A percentile compares a stretch with the other conserved stretches of the same genome.
phyloP scores from a whole-genome alignment of 2,113 vertebrate species.

The Chloropsis cyanopogon region DNA sequence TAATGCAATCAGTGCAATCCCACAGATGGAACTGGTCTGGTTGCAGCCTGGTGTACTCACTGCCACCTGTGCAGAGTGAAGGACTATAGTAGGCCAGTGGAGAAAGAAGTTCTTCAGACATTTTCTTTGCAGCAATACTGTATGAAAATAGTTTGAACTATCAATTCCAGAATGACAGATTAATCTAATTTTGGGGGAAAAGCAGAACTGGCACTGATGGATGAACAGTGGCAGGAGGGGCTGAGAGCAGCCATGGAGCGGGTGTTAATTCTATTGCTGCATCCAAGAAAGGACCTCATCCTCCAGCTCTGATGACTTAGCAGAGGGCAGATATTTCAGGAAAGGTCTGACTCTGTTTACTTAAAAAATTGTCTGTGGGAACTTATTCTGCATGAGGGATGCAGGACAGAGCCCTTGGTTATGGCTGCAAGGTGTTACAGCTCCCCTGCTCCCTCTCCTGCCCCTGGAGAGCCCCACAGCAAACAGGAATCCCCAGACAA shows the following conservation, averaged over 20 bases:
- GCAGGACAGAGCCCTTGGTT: neutral
- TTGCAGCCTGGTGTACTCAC: neutral
- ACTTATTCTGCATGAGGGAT: neutral
- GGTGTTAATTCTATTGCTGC: neutral
- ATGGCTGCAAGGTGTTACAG: neutral
- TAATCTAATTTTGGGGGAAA: slow-evolving; percentile 22
- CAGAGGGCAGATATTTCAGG: slow-evolving; percentile 4
- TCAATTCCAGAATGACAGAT: slow-evolving; percentile 46
- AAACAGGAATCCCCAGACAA: neutral
- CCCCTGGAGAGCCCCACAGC: neutral
- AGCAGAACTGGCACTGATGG: slow-evolving; percentile 31
- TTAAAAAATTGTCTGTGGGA: neutral
- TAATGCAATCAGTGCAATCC: neutral
- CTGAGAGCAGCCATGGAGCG: neutral
- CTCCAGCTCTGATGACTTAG: slow-evolving; percentile 17
- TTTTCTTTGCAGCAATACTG: slow-evolving; percentile 26
- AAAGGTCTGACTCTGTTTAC: neutral
- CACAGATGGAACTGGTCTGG: neutral
- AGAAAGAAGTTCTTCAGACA: neutral
- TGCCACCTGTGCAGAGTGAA: neutral
- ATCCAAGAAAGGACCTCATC: neutral
- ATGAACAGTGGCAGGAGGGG: neutral
- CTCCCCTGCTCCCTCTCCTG: neutral
- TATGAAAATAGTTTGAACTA: slow-evolving; percentile 47
- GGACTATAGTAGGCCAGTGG: neutral